Base-by-base conservation (phyloP, 2,797 vertebrate species). In the Emys orbicularis region DNA sequence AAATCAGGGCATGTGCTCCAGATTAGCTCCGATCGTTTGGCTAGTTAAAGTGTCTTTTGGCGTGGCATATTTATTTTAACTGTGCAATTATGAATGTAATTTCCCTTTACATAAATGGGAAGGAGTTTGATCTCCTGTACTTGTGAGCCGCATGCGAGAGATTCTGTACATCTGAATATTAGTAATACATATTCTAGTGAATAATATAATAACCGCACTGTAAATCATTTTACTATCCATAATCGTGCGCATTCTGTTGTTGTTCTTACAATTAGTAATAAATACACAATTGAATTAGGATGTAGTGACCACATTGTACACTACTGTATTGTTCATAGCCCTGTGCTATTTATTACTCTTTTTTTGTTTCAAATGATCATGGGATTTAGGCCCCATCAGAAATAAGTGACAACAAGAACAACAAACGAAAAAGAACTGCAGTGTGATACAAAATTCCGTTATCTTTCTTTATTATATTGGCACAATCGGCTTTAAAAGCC, bases 291-390 rank as follows among this genome's bases (percentile, higher is more conserved):
- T 79, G n/a, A 76, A 16, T 19, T 1, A 0, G 2, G 18, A 8
- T 21, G 31, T n/a, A 1, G 15, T 5, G 9, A 47, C 31, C 0
- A 1, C 12, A 3, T 12, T 37, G 31, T 3, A 3, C 1, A 10
- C 37, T 56, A 2, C 49, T 79, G 44, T 57, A 72, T 16, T 90
- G 23, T 10, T 68, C 61, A 12, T 37, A 52, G 47, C 4, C 9
- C 16, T 3, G 11, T 37, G 68, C 68, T 41, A 6, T 21, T 19
- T 41, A 12, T 41, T 41, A 41, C 19, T 31, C 8, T 8, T 9
- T 16, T 87, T 79, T 50, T 21, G 10, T 56, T 79, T 68, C 77
- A 2, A 54, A 44, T 2, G 12, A 5, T 1, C 0, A 1, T 1
- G 5, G 2, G 19, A 44, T 85, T 25, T 83, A 94, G 47, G 37